Evolutionary conservation across 37 sponge, comb jelly and placozoan species (phyloP).

Genomic region (Mnemiopsis leidyi): DNA sequence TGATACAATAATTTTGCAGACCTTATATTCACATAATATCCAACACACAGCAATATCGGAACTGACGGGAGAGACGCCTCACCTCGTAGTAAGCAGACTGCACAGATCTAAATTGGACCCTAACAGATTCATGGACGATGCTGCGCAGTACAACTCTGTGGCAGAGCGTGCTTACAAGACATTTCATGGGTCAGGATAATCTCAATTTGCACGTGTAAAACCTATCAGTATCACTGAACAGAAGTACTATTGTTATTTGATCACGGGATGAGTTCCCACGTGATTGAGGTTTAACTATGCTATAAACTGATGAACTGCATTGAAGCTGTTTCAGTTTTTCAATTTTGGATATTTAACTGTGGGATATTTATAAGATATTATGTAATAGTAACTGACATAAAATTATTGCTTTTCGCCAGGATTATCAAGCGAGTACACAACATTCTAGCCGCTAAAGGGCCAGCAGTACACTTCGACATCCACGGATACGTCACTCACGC

Average conservation of each 20-base stretch:
- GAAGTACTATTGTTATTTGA: too few species aligned
- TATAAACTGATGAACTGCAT: too few species aligned
- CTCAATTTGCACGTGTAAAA: too few species aligned
- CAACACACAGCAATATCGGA: neutral
- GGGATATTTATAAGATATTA: too few species aligned
- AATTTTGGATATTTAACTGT: too few species aligned
- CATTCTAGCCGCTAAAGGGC: neutral
- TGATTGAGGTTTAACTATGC: too few species aligned
- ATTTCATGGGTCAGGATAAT: slow-evolving; percentile 14
- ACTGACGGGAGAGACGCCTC: neutral
- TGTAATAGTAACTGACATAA: too few species aligned
- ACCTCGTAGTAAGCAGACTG: neutral
- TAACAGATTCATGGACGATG: neutral
- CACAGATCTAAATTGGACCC: slow-evolving; percentile 50
- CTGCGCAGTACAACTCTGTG: neutral
- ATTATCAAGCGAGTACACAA: neutral
- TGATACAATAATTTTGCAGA: too few species aligned
- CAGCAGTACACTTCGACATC: neutral
- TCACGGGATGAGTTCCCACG: too few species aligned
- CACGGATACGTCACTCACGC: neutral
- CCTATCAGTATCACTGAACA: too few species aligned
- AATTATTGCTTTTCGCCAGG: neutral
- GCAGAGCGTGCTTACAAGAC: neutral
- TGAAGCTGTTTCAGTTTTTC: too few species aligned
- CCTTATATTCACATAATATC: too few species aligned